Conservation (phyloP, 2,113 vertebrate species). For the Opisthocomus hoazin region DNA sequence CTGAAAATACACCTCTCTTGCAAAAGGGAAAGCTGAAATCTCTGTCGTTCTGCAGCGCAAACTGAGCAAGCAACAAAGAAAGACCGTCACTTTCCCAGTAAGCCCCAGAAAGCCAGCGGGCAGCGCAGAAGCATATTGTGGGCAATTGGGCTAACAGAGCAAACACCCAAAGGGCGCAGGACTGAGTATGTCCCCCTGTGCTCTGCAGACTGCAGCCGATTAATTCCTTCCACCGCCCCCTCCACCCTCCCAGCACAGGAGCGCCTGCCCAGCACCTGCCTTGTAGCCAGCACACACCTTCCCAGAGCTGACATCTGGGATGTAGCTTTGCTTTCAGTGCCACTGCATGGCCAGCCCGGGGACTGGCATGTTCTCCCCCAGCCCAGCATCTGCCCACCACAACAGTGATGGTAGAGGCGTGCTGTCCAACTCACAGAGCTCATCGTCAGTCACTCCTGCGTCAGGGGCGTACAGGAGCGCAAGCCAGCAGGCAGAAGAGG, state of each 20-base stretch:
- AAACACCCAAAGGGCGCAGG: background rate
- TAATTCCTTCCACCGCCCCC: background rate
- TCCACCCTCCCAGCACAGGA: background rate
- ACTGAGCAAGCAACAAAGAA: background rate
- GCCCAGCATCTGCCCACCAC: accelerated
- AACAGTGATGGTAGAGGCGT: background rate
- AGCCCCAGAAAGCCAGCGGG: background rate
- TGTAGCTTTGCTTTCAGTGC: slow-evolving; percentile 46
- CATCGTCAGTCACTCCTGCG: background rate
- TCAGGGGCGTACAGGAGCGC: background rate
- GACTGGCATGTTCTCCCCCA: background rate
- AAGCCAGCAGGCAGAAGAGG: background rate
- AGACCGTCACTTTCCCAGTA: background rate
- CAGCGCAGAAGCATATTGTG: background rate
- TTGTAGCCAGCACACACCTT: background rate
- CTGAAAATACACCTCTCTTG: background rate
- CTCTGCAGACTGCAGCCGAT: background rate
- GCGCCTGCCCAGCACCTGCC: background rate
- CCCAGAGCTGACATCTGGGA: background rate
- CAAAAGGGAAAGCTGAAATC: background rate
- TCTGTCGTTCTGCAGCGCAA: background rate
- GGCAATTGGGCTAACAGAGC: background rate
- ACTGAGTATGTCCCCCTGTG: background rate
- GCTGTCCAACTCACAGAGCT: background rate
- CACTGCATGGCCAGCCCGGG: slow-evolving; percentile 15